Conservation (phyloP, 2,888 invertebrate genomes). For the Mystacides longicornis region DNA sequence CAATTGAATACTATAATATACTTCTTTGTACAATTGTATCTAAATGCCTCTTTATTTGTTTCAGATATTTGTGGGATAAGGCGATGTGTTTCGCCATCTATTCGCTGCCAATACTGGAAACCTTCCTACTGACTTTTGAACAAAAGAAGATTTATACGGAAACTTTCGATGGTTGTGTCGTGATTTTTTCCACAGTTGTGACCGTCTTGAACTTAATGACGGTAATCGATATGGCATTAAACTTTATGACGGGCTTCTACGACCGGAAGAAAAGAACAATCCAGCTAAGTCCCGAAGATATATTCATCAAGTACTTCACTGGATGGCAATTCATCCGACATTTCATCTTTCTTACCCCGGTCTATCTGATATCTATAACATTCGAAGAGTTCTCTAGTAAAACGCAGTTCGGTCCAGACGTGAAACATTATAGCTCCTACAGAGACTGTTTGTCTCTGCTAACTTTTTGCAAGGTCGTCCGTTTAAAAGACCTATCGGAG, state of each 20-base stretch:
- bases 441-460: constrained; percentile 6
- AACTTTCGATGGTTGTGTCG: too few species aligned
- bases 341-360: constrained; percentile 2
- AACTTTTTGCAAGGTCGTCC: constrained; percentile 1
- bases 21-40: neutral
- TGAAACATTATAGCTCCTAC: neutral
- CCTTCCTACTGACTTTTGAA: constrained; percentile 10
- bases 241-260: constrained; percentile 13
- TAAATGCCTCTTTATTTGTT: neutral
- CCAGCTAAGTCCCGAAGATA: neutral
- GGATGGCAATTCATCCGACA: constrained; percentile 5
- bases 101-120: neutral
- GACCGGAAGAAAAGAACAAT: constrained; percentile 5
- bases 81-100: constrained; percentile 5
- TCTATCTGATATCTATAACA: neutral
- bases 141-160: neutral
- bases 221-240: constrained; percentile 6
- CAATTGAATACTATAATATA: neutral
- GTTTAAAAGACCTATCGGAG: constrained; percentile 4
- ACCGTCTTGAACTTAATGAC: neutral
- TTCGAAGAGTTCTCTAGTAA: neutral
- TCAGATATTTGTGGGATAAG: constrained; percentile 4
- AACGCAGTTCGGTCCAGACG: neutral
- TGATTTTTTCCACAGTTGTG: too few species aligned
- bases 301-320: neutral